Evolutionary conservation across 2,113 vertebrate genomes (phyloP), one percentile per base, ranked within the genome.

Genomic region (Zosterops hypoxanthus): DNA sequence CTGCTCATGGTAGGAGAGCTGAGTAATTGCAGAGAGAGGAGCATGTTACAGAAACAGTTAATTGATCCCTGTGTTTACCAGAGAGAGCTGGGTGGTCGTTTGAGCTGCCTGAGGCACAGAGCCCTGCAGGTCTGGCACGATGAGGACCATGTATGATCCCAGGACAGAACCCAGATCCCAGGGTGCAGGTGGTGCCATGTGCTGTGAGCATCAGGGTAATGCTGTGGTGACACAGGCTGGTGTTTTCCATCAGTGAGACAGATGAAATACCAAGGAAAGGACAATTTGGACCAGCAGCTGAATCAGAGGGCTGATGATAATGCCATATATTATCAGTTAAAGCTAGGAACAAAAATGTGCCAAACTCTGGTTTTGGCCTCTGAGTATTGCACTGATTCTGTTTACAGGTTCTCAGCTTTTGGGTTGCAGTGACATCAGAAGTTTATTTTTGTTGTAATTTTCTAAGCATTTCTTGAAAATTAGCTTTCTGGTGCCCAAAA

Each of bases 381-480:
- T 46, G 70, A 60, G 25, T 52, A n/a, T 52, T 72, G 14, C 46
- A 65, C 16, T 3, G 3, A 6, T 69, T 95, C 65, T 92, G 11
- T 86, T 83, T 71, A 71, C 44, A 85, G 28, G 24, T 85, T 75
- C 56, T 65, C 39, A 57, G 65, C 21, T 84, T 84, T 85, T 57
- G 55, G 28, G 9, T 71, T 92, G 31, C 44, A 81, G 46, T 82
- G 63, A 41, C 36, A 68, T 31, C 23, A 92, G 41, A 65, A 68
- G 81, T 64, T 86, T 86, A 36, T 87, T 96, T 94, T 78, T 75
- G 63, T 86, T 94, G 41, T 44, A 60, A 42, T 92, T 94, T 92
- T 50, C 49, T 17, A 82, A 88, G 18, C 31, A 39, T 95, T 90
- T 92, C 23, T 89, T 92, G 61, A 79, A 95, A 91, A 47, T 14